Percentiles rank a stretch among this genome's conserved stretches.
These are phyloP conservation scores for Hetaerina americana DNA, from an alignment of 1,140 invertebrate genomes.

Conservation along the genomic window DNA sequence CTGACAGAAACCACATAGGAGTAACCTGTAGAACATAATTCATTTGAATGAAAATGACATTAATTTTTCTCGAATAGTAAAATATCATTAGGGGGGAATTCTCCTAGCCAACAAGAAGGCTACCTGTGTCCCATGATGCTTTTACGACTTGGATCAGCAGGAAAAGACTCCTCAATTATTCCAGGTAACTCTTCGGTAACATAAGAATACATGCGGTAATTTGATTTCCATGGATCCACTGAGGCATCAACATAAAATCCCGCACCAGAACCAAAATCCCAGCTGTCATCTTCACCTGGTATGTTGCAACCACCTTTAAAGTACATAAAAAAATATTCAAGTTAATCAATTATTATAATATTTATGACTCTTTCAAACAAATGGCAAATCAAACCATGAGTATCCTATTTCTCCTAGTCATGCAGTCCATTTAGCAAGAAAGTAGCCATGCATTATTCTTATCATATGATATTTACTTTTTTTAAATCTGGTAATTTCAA, in stretches of 20 bases:
- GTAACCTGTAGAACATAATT: too few species aligned
- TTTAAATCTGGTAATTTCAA: too few species aligned
- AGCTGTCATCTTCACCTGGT: slow-evolving; percentile 76
- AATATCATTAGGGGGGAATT: too few species aligned
- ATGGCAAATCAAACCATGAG: too few species aligned
- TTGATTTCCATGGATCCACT: slow-evolving; percentile 77
- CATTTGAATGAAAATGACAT: slow-evolving; percentile 8
- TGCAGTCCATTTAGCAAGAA: background rate
- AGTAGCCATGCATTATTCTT: background rate
- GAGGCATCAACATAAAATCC: slow-evolving; percentile 94
- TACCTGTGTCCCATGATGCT: slow-evolving; percentile 82
- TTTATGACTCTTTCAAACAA: too few species aligned
- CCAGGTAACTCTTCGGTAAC: slow-evolving; percentile 79
- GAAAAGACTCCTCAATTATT: slow-evolving; percentile 63
- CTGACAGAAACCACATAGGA: too few species aligned
- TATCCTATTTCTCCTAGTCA: too few species aligned
- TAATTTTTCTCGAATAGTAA: slow-evolving; percentile 8
- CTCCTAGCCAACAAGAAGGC: too few species aligned
- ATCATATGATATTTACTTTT: too few species aligned
- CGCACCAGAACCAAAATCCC: slow-evolving; percentile 90
- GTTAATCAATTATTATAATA: background rate
- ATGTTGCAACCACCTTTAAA: slow-evolving; percentile 64
- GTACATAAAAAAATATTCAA: background rate
- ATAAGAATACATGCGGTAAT: slow-evolving; percentile 96
- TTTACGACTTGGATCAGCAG: slow-evolving; percentile 39